Conservation (phyloP, 30 jellyfish, hydroid and myxozoan genomes). For the Turritopsis rubra region DNA sequence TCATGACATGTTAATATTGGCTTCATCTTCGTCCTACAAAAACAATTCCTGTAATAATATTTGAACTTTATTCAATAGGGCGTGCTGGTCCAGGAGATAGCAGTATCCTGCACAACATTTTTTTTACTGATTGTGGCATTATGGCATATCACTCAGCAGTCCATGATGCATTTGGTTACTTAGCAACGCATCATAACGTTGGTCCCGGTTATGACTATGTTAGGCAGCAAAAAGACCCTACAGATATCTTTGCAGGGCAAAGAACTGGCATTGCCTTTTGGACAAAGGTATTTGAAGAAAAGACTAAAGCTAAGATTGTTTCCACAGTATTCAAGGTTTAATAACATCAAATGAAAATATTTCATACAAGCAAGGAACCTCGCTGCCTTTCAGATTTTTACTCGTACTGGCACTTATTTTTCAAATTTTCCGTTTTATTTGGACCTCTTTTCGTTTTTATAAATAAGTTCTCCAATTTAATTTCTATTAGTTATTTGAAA, state of each 20-base stretch:
- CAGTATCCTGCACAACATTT: slow-evolving; percentile 73
- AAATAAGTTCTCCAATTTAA: no score
- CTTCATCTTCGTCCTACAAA: neutral
- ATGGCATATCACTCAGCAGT: slow-evolving; percentile 98
- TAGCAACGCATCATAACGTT: slow-evolving; percentile 50
- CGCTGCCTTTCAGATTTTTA: neutral
- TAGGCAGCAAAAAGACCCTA: slow-evolving; percentile 64
- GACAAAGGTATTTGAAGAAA: slow-evolving; percentile 57
- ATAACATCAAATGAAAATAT: neutral
- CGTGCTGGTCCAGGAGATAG: slow-evolving; percentile 98
- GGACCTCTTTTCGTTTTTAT: no score
- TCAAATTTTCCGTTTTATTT: no score
- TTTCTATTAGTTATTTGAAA: no score
- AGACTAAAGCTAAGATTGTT: neutral
- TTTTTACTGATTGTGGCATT: slow-evolving; percentile 86
- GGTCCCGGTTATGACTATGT: slow-evolving; percentile 98
- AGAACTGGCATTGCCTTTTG: slow-evolving; percentile 82
- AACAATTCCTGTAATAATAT: neutral
- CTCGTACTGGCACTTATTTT: no score
- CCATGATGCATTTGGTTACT: slow-evolving; percentile 95
- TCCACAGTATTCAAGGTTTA: neutral
- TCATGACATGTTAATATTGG: no score
- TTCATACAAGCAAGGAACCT: neutral
- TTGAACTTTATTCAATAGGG: slow-evolving; percentile 32
- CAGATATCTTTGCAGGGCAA: slow-evolving; percentile 75